Base-by-base conservation (phyloP, 2,797 vertebrate genomes). In the Staurois parvus region DNA sequence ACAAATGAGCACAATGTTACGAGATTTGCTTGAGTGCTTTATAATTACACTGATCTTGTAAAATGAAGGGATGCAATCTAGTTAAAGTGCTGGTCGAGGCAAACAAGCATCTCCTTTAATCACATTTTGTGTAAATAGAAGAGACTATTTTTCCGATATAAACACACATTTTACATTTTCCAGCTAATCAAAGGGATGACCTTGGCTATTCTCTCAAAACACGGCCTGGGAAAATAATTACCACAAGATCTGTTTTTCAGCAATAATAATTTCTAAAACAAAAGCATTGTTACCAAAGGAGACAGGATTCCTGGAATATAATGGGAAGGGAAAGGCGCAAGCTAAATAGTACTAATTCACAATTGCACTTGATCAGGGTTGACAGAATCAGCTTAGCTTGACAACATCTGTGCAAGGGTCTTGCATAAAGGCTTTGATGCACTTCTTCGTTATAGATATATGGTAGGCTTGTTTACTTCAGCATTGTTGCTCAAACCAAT, bases 1-100 rank as follows among this genome's bases (percentile, higher is more conserved):
- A 56, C 82, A 84, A 84, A 84, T 77, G 67, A 84, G 76, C 67
- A 70, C 66, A 77, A 37, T 37, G 24, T 84, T 76, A 59, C 24
- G 59, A 77, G 67, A 84, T 72, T 81, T 81, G 79, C 79, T 81
- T 68, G 30, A 81, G 79, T 81, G 79, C 68, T 81, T 81, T 81
- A 81, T 81, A 81, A 81, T 81, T 81, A 81, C 79, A 81, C 79
- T 28, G 79, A 81, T 72, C 79, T 81, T 81, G 68, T 81, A 81
- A 40, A 81, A 81, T 72, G 79, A 81, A 81, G 70, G 79, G 68
- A 81, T 81, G 79, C 79, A 81, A 81, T 81, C 79, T 81, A 72
- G 79, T 81, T 72, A 72, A 81, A 81, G 79, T 81, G 68, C 30
- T 56, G 19, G 79, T 62, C 37, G 17, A 48, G 70, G 67, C 15